A percentile compares a stretch with the other conserved stretches of the same genome.
These are phyloP conservation scores for Pseudocheirus occidentalis DNA, from an alignment of 2,797 vertebrate species.

Conservation along the genomic window DNA sequence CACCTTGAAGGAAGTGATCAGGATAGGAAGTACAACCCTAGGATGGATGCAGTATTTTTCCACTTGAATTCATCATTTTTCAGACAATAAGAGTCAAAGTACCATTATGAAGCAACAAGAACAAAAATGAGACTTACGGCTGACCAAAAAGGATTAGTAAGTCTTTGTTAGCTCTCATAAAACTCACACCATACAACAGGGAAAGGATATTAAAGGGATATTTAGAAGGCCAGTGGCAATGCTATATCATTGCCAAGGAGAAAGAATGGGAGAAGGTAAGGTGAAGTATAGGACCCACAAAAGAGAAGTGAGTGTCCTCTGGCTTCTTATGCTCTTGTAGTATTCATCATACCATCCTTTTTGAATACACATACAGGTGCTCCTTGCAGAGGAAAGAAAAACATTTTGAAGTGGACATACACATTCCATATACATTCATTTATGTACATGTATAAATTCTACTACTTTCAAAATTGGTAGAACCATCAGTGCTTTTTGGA, in stretches of 20 bases:
- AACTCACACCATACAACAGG: constrained; percentile 78
- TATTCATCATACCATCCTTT: constrained; percentile 47
- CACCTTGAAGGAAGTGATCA: constrained; percentile 62
- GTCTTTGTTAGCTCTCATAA: constrained; percentile 84
- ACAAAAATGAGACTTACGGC: constrained; percentile 85
- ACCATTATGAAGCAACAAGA: constrained; percentile 82
- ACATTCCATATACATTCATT: neutral
- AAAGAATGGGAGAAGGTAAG: constrained; percentile 74
- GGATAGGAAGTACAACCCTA: constrained; percentile 69
- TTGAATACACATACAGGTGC: constrained; percentile 42
- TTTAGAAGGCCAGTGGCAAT: constrained; percentile 81
- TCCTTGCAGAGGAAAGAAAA: constrained; percentile 69
- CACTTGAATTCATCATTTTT: constrained; percentile 80
- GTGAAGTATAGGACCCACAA: constrained; percentile 60
- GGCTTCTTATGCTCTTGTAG: constrained; percentile 24
- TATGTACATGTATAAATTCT: constrained; percentile 21
- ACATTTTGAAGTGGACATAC: constrained; percentile 58
- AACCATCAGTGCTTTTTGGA: neutral
- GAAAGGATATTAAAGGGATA: constrained; percentile 83
- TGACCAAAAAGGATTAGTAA: constrained; percentile 83
- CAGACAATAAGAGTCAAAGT: constrained; percentile 75
- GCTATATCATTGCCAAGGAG: constrained; percentile 77
- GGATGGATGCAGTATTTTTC: constrained; percentile 66
- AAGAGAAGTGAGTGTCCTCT: constrained; percentile 56
- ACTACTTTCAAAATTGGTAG: constrained; percentile 30